Evolutionary conservation across 2,888 invertebrate genomes (phyloP), one percentile per base, ranked within the genome.

Genomic region (Stenodema calcarata): DNA sequence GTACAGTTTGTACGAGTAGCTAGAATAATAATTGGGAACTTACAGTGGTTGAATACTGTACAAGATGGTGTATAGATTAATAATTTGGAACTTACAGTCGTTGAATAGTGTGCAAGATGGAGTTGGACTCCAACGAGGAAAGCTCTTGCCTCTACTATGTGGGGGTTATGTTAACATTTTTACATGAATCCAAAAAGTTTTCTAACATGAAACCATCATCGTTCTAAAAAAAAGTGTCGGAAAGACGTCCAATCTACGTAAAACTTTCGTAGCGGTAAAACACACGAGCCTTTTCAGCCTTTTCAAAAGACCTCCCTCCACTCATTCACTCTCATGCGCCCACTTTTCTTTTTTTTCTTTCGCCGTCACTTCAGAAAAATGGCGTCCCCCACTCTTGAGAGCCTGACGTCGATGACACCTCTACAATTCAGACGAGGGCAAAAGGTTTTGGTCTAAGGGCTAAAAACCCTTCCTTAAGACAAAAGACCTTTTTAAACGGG

Each of bases 401-500:
- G 23, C 69, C 69, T 7, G 23, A 73, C 35, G 35, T 73, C 73
- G 73, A 73, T 73, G 73, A 73, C 73, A 73, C 73, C 73, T 73
- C 73, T 73, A 18, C 73, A 23, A 62, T 73, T 73, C 73, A 35
- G n/a, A 3, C 18, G 35, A 73, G 30, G 73, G 41, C 73, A 30
- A 73, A 30, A 18, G 35, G 35, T 30, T 41, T 41, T 69, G 16
- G 41, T 73, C 73, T 41, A 30, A 41, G 73, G 73, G 41, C 73
- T 73, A 73, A 73, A 73, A 73, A 73, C 73, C 73, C 73, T 30
- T 73, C 73, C 41, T 73, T 73, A 73, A 73, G 73, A 73, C 73
- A 73, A 73, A 73, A 73, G 73, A 73, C 73, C 73, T 18, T 73
- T 73, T 73, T 73, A 73, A 73, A 73, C 73, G 30, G 73, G n/a